Base-by-base conservation (phyloP, 1,140 invertebrate species). In the Sycophila sp. region DNA sequence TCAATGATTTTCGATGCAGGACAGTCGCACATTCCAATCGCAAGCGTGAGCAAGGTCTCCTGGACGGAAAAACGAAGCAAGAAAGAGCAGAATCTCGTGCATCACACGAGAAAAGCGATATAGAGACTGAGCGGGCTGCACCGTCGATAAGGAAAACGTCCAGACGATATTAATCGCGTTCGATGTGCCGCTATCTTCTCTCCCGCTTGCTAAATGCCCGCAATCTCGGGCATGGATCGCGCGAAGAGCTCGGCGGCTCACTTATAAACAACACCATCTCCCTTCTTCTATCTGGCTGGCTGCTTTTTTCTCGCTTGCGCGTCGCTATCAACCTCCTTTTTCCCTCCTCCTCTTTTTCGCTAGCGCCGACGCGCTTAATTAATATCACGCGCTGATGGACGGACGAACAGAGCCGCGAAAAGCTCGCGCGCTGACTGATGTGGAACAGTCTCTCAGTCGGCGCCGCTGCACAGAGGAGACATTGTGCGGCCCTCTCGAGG, bases 351-450 rank as follows among this genome's bases (percentile, higher is more conserved):
- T 75, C 30, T 64, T 66, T 53, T 60, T 63, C 15, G 26, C 13
- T 45, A 17, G 19, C 58, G 42, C 66, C 72, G 71, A 72, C 64
- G 71, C 73, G 78, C 76, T 80, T 85, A 86, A 86, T 86, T 85
- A 85, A 85, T 83, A 84, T 80, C 82, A 81, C 82, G 77, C 81
- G 83, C 60, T 24, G n/a, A 2, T 34, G 38, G 32, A 22, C 51
- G 36, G 13, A 17, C 51, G n/a, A 5, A 1, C 24, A 53, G 30
- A 64, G 36, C 15, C 32, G 49, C 63, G 60, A 42, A 22, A 26
- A 15, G 13, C 8, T 28, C 28, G 28, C 56, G 26, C 49, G 42
- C 47, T 49, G 58, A 63, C 67, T 69, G 67, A 69, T 62, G 58
- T 60, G 17, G 8, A 55, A 7, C 51, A 64, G 38, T 28, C 17